Percentiles rank a stretch among this genome's conserved stretches.
Conservation (phyloP, 2,797 vertebrate species). For the Hypotaenidia okinawae region DNA sequence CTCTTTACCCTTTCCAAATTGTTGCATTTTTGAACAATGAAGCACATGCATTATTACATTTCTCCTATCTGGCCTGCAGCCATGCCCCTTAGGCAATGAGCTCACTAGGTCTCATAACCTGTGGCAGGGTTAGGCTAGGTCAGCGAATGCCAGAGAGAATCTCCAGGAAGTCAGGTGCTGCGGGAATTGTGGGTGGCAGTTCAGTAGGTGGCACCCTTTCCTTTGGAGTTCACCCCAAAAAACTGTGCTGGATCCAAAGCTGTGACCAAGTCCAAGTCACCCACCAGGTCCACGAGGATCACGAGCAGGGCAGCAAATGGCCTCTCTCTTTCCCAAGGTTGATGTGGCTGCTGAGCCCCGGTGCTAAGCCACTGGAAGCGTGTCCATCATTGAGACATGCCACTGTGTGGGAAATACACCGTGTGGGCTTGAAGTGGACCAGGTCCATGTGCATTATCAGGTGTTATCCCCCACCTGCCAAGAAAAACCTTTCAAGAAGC, state of each 20-base stretch:
- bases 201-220: slow-evolving; percentile 44
- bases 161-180: slow-evolving; percentile 20
- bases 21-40: slow-evolving; percentile 27
- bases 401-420: no score
- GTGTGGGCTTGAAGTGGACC: background rate
- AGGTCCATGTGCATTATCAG: background rate
- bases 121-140: slow-evolving; percentile 46
- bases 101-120: slow-evolving; percentile 51
- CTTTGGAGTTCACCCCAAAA: background rate
- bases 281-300: background rate
- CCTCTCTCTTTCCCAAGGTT: background rate
- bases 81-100: slow-evolving; percentile 48
- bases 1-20: background rate
- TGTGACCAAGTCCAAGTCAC: background rate
- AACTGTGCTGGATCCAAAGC: background rate
- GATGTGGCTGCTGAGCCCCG: background rate
- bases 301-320: accelerated
- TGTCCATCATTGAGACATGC: accelerated
- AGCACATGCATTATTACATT: slow-evolving; percentile 42
- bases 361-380: accelerated
- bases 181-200: background rate
- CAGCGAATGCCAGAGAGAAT: background rate
- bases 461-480: background rate
- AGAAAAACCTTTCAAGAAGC: background rate
- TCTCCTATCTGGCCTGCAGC: slow-evolving; percentile 65